Conservation (phyloP, 2,797 vertebrate genomes). For the Urocyon cinereoargenteus region DNA sequence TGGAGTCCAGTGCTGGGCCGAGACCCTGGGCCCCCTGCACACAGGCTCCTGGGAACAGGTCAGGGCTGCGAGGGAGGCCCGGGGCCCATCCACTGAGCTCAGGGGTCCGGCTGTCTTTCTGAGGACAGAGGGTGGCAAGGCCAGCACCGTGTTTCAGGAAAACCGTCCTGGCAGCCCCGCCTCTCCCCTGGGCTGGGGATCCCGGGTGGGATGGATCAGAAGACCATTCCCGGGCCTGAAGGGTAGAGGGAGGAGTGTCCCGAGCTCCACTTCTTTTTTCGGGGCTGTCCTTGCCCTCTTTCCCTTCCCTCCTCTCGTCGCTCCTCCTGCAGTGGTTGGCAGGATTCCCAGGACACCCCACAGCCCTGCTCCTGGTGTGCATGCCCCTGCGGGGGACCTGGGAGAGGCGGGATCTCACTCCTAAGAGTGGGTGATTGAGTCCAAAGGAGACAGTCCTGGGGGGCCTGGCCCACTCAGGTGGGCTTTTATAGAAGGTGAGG, state of each 20-base stretch:
- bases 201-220: not conserved
- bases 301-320: not conserved
- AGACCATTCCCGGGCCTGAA: not conserved
- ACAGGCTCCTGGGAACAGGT: not conserved
- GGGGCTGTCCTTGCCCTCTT: rapidly evolving
- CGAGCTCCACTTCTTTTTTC: not conserved
- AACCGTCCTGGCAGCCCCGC: not conserved
- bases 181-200: not conserved
- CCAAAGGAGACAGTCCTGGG: not conserved
- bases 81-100: not conserved
- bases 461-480: not conserved
- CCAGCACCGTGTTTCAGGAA: rapidly evolving
- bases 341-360: not conserved
- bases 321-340: not conserved
- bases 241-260: rapidly evolving
- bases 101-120: rapidly evolving
- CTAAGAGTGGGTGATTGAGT: rapidly evolving
- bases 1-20: no score
- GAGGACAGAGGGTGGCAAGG: not conserved
- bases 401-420: not conserved
- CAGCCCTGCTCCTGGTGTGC: not conserved
- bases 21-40: not conserved
- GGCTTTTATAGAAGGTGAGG: not conserved
- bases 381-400: not conserved
- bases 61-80: not conserved